Conservation (phyloP, 2,888 invertebrate genomes). For the Apodemia mormo region DNA sequence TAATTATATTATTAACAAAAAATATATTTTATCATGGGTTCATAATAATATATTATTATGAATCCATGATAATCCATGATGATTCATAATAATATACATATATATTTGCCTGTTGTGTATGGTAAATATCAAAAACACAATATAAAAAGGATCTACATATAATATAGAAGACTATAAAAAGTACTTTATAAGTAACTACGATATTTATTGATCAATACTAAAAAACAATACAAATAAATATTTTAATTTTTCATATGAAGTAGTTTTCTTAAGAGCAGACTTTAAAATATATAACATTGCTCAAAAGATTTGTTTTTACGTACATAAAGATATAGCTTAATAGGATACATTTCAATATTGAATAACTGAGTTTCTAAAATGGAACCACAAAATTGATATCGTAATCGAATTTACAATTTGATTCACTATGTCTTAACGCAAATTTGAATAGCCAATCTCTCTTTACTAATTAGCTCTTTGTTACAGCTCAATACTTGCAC, state of each 20-base stretch:
- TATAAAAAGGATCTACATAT: neutral
- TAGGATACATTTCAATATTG: neutral
- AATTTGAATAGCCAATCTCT: neutral
- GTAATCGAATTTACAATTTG: neutral
- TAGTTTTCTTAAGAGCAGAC: slow-evolving; percentile 6
- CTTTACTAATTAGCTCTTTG: too few relatives aligned
- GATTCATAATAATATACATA: neutral
- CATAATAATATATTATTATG: too few relatives aligned
- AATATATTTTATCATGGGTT: too few relatives aligned
- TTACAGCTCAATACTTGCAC: neutral
- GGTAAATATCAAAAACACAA: neutral
- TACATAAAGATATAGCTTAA: neutral
- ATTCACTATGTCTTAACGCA: too few relatives aligned
- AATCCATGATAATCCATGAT: too few relatives aligned
- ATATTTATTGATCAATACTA: neutral
- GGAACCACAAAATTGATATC: too few relatives aligned
- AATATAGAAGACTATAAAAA: neutral
- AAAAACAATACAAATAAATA: neutral
- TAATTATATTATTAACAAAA: too few relatives aligned
- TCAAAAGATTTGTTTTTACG: slow-evolving; percentile 4
- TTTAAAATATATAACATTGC: neutral
- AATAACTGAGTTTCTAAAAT: neutral
- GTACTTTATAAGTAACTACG: neutral
- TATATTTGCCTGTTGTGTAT: neutral
- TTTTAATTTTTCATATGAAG: neutral